phyloP scores from a whole-genome alignment of 2,888 invertebrate genomes.

The Mesorhabditis spiculigera region DNA sequence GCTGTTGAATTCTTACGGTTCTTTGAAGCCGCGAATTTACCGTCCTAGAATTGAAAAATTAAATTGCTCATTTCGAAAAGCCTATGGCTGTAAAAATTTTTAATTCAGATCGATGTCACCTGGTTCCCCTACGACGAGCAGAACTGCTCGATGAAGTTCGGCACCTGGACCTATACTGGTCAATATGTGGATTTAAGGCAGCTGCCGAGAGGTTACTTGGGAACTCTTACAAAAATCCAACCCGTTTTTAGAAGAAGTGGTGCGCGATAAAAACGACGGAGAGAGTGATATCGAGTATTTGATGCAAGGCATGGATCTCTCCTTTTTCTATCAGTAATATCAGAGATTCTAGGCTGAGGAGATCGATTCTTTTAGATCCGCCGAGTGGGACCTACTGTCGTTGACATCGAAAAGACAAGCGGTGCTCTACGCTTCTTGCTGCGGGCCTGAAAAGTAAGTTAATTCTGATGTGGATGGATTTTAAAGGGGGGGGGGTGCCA shows the following conservation, averaged over 20 bases:
- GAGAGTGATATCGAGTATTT: slow-evolving; percentile 50
- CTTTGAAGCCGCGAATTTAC: too few species aligned
- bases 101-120: slow-evolving; percentile 54
- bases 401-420: slow-evolving; percentile 53
- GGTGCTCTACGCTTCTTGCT: slow-evolving; percentile 56
- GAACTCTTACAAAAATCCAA: neutral
- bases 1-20: too few species aligned
- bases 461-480: too few species aligned
- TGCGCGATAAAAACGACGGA: slow-evolving; percentile 32
- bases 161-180: slow-evolving; percentile 58
- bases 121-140: slow-evolving; percentile 58
- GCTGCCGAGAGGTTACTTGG: slow-evolving; percentile 31
- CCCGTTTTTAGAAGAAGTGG: slow-evolving; percentile 29
- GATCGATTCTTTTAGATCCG: too few species aligned
- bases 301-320: slow-evolving; percentile 57
- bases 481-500: too few species aligned
- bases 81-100: neutral
- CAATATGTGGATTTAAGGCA: slow-evolving; percentile 47
- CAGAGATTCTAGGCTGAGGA: neutral
- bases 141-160: slow-evolving; percentile 57
- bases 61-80: too few species aligned
- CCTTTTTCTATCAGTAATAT: slow-evolving; percentile 50
- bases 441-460: slow-evolving; percentile 58
- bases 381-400: slow-evolving; percentile 58
- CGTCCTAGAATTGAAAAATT: too few species aligned